phyloP scores from a whole-genome alignment of 2,888 invertebrate species.

The Philaethria dido region DNA sequence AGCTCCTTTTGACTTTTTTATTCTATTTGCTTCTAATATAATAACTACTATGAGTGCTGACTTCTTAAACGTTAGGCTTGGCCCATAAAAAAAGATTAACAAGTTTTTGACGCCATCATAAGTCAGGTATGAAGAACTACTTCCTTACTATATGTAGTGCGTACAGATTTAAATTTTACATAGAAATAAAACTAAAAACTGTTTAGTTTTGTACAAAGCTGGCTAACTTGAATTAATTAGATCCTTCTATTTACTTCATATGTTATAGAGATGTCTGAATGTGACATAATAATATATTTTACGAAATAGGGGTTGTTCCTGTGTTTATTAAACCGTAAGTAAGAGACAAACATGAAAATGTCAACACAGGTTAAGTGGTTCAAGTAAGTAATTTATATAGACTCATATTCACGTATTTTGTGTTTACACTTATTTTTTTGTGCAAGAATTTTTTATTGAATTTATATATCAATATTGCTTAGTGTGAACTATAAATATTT shows the following conservation, averaged over 20 bases:
- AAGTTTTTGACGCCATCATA: no score
- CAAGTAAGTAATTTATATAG: conserved; percentile 7
- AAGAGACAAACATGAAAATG: conserved; percentile 6
- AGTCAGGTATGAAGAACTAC: no score
- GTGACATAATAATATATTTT: background rate
- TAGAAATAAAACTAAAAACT: no score
- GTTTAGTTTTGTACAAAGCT: no score
- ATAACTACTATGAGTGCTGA: no score
- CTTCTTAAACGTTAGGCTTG: no score
- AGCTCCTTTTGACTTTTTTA: conserved; percentile 12
- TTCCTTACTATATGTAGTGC: no score
- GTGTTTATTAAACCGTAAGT: conserved; percentile 14
- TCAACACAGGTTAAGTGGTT: conserved; percentile 1
- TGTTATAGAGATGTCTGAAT: background rate
- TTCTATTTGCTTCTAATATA: background rate
- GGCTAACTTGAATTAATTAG: no score
- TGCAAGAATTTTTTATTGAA: background rate
- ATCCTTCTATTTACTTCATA: background rate
- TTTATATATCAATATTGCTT: background rate
- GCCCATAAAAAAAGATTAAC: no score
- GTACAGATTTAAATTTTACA: no score
- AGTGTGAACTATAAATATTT: background rate
- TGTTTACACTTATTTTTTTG: no score
- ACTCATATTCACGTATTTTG: background rate
- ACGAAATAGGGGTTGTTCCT: background rate